phyloP scores from a whole-genome alignment of 92 coral and sea anemone genomes.

The Zoanthus gigantus region DNA sequence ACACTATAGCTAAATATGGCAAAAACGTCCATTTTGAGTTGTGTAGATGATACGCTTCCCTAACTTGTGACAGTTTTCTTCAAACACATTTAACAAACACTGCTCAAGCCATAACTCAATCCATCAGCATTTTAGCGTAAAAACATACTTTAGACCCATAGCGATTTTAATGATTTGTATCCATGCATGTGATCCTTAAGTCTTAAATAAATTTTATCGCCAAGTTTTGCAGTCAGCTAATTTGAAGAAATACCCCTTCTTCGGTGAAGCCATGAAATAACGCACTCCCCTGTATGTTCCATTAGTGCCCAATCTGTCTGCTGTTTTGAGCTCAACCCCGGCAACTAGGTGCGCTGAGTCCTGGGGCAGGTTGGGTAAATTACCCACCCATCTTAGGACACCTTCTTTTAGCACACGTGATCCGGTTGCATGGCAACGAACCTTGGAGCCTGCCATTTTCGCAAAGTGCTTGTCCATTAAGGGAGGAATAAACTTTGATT shows the following conservation, averaged over 20 bases:
- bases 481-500: background rate
- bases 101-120: too few relatives aligned
- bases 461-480: conserved; percentile 69
- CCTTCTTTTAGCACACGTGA: conserved; percentile 72
- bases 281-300: conserved; percentile 92
- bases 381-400: conserved; percentile 86
- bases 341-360: conserved; percentile 82
- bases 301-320: conserved; percentile 96
- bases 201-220: background rate
- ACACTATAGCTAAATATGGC: too few relatives aligned
- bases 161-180: too few relatives aligned
- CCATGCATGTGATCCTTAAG: background rate
- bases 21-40: too few relatives aligned
- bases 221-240: conserved; percentile 82
- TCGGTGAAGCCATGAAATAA: conserved; percentile 83
- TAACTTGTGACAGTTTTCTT: too few relatives aligned
- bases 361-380: conserved; percentile 81
- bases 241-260: conserved; percentile 94
- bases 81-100: too few relatives aligned
- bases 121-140: too few relatives aligned
- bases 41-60: too few relatives aligned
- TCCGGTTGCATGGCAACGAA: conserved; percentile 81
- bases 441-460: conserved; percentile 73
- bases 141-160: too few relatives aligned
- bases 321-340: conserved; percentile 79